Percentiles rank a stretch among this genome's conserved stretches.
These are phyloP conservation scores for Octonoba sinensis DNA, from an alignment of 2,888 invertebrate genomes.

Conservation along the genomic window DNA sequence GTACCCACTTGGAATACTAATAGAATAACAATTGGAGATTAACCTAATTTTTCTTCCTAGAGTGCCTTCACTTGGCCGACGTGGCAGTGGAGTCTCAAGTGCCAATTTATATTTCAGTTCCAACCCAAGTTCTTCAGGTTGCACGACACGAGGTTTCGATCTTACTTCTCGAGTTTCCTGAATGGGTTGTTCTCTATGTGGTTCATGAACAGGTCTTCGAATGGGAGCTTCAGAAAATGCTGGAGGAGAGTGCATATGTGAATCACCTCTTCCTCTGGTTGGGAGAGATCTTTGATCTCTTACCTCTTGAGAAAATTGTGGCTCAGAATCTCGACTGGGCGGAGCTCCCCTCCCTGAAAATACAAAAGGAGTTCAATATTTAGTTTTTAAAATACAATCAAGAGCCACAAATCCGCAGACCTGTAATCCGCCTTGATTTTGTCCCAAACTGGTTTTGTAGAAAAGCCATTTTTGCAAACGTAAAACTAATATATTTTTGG, in stretches of 20 bases:
- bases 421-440: no score
- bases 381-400: no score
- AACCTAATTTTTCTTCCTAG: constrained; percentile 45
- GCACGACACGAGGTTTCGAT: neutral
- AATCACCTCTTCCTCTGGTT: no score
- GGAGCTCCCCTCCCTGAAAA: no score
- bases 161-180: neutral
- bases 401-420: no score
- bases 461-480: no score
- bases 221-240: neutral
- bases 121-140: constrained; percentile 45
- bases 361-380: no score
- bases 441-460: no score
- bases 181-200: neutral
- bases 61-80: constrained; percentile 29
- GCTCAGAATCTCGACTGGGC: no score
- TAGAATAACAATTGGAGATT: constrained; percentile 74
- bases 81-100: constrained; percentile 1
- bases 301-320: no score
- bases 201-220: neutral
- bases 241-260: neutral
- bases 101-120: constrained; percentile 23
- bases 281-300: no score
- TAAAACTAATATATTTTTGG: no score
- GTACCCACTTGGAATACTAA: constrained; percentile 74